Evolutionary conservation across 2,888 invertebrate genomes (phyloP).

Genomic region (Eupeodes luniger): DNA sequence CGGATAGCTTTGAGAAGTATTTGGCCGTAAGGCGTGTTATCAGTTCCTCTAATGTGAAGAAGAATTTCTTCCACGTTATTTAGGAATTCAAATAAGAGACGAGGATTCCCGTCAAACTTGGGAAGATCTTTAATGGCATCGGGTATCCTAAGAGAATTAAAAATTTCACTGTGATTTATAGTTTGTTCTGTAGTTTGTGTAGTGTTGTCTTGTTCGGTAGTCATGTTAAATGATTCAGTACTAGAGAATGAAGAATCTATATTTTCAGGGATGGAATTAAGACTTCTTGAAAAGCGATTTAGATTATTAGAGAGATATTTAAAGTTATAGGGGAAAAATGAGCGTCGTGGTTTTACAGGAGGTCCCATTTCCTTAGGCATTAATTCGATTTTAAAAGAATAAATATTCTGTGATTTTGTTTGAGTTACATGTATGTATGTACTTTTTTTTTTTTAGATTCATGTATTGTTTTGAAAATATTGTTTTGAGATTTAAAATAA

Average conservation of each 20-base stretch:
- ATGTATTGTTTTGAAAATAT: conserved; percentile 8
- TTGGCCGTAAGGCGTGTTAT: conserved; percentile 51
- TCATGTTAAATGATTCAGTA: conserved; percentile 10
- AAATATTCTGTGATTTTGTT: too few relatives aligned
- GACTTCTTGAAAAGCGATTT: conserved; percentile 11
- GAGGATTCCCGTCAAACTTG: conserved; percentile 13
- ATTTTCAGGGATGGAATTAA: conserved; percentile 2
- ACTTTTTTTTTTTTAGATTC: background rate
- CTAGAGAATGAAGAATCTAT: background rate
- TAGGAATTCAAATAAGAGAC: conserved; percentile 48
- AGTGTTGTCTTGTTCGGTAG: conserved; percentile 8
- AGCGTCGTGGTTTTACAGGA: too few relatives aligned
- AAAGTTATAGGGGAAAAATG: background rate
- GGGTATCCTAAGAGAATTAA: conserved; percentile 47
- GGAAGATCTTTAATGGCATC: conserved; percentile 48
- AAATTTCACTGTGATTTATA: conserved; percentile 31
- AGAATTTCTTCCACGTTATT: conserved; percentile 48
- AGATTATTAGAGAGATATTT: conserved; percentile 8
- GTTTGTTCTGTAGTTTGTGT: conserved; percentile 19
- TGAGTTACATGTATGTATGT: too few relatives aligned
- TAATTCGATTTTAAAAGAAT: too few relatives aligned
- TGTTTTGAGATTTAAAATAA: background rate
- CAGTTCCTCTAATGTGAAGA: conserved; percentile 50
- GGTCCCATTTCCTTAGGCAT: too few relatives aligned
- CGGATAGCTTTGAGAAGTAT: conserved; percentile 54